Conservation (phyloP, 2,888 invertebrate genomes). For the Chrysina gloriosa region DNA sequence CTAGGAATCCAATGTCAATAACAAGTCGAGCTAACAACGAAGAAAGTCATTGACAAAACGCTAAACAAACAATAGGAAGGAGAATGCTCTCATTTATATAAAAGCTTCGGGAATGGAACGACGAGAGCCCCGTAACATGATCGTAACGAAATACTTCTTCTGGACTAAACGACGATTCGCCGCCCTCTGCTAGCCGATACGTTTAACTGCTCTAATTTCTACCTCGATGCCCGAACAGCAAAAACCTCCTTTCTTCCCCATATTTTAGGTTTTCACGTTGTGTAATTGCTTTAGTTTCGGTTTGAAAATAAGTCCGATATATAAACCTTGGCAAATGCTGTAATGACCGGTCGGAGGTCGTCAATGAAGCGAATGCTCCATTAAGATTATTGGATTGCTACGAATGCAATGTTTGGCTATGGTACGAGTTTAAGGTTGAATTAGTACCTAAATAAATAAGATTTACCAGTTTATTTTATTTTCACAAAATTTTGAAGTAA, state of each 20-base stretch:
- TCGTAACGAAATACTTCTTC: conserved; percentile 13
- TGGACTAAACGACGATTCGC: conserved; percentile 4
- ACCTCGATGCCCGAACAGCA: conserved; percentile 1
- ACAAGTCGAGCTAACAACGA: conserved; percentile 35
- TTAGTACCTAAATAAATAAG: too few relatives aligned
- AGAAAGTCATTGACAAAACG: conserved; percentile 40
- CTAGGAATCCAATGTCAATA: conserved; percentile 41
- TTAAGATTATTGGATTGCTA: too few relatives aligned
- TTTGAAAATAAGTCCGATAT: conserved; percentile 3
- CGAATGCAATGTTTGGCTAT: too few relatives aligned
- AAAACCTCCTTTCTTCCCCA: conserved; percentile 4
- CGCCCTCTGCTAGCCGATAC: conserved; percentile 45
- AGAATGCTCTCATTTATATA: conserved; percentile 40
- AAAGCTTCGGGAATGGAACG: conserved; percentile 22
- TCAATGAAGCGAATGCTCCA: too few relatives aligned
- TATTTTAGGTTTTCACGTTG: conserved; percentile 7
- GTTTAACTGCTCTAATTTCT: conserved; percentile 35
- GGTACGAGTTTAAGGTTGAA: too few relatives aligned
- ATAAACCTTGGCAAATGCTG: neutral
- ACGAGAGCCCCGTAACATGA: neutral
- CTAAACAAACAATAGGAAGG: conserved; percentile 39
- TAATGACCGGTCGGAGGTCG: neutral
- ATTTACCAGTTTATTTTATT: too few relatives aligned
- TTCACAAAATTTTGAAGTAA: too few relatives aligned
- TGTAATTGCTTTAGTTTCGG: conserved; percentile 12